Base-by-base conservation (phyloP, 2,888 invertebrate genomes). In the Metacarcinus magister region DNA sequence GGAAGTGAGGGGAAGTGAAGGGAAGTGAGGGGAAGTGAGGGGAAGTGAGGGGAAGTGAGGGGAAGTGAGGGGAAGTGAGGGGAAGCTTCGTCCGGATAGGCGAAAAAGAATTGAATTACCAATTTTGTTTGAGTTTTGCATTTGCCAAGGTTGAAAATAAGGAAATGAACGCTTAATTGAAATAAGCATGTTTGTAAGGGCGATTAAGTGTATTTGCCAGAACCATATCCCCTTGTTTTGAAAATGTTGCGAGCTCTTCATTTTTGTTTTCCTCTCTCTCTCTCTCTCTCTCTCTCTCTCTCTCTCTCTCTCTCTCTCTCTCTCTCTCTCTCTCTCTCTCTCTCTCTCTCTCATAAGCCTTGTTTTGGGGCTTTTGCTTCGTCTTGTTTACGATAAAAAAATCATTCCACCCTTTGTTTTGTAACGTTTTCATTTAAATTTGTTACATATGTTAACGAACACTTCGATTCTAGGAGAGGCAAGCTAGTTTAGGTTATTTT, bases 131-230 rank as follows among this genome's bases (percentile, higher is more conserved):
- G 94, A 96, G 82, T 96, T 94, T 96, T 48, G 94, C 94, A 96
- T 92, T 94, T 93, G 92, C 75, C 89, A 92, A 95, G 96, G 96
- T 96, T 94, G 94, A 94, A 96, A 96, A 96, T 94, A 96, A 96
- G 96, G 96, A 96, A 96, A 96, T 96, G 96, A 94, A 54, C 92
- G 94, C 91, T 67, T 96, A 96, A 96, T 96, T 96, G 96, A 96
- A 96, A 94, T 92, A 94, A 96, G 87, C 94, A 75, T 96, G 94
- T 94, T 96, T 96, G 94, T 92, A 82, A 91, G 94, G 75, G 19
- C 67, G 96, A 94, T 95, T 94, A 94, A 82, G 90, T 90, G 44
- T 90, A 46, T 90, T 43, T 90, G 90, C 90, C 90, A 44, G n/a
- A 44, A 32, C 90, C 90, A 16, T 32, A 82, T 82, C 32, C 32